These are phyloP conservation scores for Bergia puertoricense DNA, from an alignment of 92 coral and sea anemone species.

Conservation along the genomic window DNA sequence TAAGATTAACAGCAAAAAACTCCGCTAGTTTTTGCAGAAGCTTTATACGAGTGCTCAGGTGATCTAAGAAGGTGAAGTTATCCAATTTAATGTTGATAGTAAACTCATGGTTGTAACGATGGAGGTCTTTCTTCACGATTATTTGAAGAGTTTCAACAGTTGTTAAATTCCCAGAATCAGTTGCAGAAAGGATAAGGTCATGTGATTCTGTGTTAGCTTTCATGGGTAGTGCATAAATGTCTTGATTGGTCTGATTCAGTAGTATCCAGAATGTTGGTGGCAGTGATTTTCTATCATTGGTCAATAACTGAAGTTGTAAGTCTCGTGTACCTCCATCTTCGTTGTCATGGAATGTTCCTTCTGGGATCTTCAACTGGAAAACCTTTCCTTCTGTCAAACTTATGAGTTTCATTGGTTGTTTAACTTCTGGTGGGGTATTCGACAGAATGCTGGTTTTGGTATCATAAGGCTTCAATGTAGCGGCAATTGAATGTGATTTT, in stretches of 20 bases:
- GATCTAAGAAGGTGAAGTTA: conserved; percentile 61
- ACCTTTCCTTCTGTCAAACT: neutral
- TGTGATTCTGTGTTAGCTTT: conserved; percentile 29
- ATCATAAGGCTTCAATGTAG: neutral
- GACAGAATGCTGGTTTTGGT: neutral
- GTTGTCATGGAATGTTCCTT: conserved; percentile 65
- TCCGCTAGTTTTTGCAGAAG: conserved; percentile 64
- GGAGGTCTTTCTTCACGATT: conserved; percentile 52
- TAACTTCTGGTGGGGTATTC: neutral
- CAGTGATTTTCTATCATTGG: conserved; percentile 45
- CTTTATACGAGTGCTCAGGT: conserved; percentile 59
- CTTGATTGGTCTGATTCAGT: conserved; percentile 56
- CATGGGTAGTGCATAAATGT: conserved; percentile 66
- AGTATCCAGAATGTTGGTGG: conserved; percentile 69
- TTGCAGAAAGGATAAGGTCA: conserved; percentile 53
- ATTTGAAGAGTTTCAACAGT: conserved; percentile 64
- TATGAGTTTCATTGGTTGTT: neutral
- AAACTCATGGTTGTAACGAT: conserved; percentile 58
- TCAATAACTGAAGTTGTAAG: conserved; percentile 58
- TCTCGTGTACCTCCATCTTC: conserved; percentile 71
- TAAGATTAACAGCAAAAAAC: conserved; percentile 62
- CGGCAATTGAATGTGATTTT: neutral
- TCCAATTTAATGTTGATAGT: conserved; percentile 53
- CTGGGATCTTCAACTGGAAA: conserved; percentile 47
- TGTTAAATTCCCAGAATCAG: conserved; percentile 66